Evolutionary conservation across 2,797 vertebrate genomes (phyloP).

Genomic region (Poeciliopsis presidionis): DNA sequence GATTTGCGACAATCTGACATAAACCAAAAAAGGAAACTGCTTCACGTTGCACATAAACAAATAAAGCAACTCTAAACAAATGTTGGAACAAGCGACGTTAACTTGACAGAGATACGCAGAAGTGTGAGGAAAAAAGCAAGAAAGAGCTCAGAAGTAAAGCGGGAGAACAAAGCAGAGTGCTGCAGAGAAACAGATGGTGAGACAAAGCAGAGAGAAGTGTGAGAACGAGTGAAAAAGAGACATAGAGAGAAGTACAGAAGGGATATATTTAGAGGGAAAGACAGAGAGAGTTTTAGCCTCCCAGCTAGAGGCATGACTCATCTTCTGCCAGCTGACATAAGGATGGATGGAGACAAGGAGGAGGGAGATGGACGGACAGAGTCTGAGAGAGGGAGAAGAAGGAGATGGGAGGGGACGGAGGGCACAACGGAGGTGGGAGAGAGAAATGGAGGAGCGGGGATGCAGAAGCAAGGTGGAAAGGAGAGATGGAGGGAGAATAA

Average conservation of each 20-base stretch:
- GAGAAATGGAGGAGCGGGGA: conserved; percentile 10
- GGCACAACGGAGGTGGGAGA: conserved; percentile 46
- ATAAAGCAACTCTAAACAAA: not conserved
- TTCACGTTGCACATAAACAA: not conserved
- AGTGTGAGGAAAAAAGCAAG: conserved; percentile 22
- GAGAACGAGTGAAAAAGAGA: conserved; percentile 62
- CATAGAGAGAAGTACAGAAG: conserved; percentile 60
- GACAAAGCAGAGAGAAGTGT: conserved; percentile 61
- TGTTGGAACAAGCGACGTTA: conserved; percentile 29
- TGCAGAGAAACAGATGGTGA: conserved; percentile 65
- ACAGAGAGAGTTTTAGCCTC: conserved; percentile 70
- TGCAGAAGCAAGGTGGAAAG: conserved; percentile 4
- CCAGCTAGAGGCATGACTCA: conserved; percentile 79
- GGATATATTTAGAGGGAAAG: conserved; percentile 74
- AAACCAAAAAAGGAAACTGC: not conserved
- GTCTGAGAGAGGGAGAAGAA: conserved; percentile 14
- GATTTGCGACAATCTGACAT: not conserved
- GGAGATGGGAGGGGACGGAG: conserved; percentile 30
- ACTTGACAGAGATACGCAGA: conserved; percentile 27
- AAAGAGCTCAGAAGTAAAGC: conserved; percentile 21
- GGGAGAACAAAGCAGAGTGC: conserved; percentile 55
- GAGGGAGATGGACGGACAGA: conserved; percentile 63
- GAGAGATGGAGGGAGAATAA: conserved; percentile 25
- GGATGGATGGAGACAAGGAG: conserved; percentile 71
- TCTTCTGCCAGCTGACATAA: conserved; percentile 80